Conservation (phyloP, 2,888 invertebrate species). For the Choreutis nemorana region DNA sequence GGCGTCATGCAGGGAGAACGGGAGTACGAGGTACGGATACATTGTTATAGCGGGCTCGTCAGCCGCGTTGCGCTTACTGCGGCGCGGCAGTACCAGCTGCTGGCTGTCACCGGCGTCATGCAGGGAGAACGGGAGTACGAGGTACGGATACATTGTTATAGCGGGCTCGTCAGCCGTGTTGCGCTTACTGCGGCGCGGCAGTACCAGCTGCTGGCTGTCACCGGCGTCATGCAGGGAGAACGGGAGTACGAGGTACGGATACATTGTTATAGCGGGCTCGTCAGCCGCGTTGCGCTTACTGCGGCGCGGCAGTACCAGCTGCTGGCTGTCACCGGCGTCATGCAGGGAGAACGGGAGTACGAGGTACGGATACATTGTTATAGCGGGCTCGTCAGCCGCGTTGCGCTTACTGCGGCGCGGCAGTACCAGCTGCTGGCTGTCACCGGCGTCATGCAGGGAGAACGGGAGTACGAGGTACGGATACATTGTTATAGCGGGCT, state of each 20-base stretch:
- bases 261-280: too few species aligned
- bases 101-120: too few species aligned
- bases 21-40: conserved; percentile 72
- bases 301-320: conserved; percentile 80
- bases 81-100: conserved; percentile 1
- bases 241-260: conserved; percentile 64
- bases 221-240: conserved; percentile 72
- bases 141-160: too few species aligned
- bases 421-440: conserved; percentile 82
- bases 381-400: conserved; percentile 56
- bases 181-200: conserved; percentile 76
- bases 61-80: not conserved
- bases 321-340: too few species aligned
- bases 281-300: conserved; percentile 34
- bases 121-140: too few species aligned
- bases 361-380: too few species aligned
- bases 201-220: conserved; percentile 83
- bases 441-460: conserved; percentile 72
- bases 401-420: conserved; percentile 65
- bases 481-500: not conserved
- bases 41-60: conserved; percentile 50
- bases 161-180: too few species aligned
- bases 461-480: conserved; percentile 71
- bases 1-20: conserved; percentile 76
- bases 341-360: too few species aligned